phyloP scores from a whole-genome alignment of 2,113 vertebrate genomes.

The Aspidoscelis tigris region DNA sequence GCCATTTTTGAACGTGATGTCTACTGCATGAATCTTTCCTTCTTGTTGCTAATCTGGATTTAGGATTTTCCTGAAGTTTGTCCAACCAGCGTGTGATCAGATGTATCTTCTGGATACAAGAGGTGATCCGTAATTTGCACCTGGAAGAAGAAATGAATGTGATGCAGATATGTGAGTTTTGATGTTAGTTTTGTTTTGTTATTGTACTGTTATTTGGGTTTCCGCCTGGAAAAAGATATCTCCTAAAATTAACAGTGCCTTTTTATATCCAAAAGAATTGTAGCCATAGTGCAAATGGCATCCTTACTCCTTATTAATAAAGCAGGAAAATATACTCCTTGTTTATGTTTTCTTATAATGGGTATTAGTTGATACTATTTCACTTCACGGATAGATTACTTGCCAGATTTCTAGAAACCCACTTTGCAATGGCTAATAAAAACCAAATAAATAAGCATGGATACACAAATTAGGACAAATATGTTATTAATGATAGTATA shows the following conservation, averaged over 20 bases:
- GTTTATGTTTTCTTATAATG: constrained; percentile 52
- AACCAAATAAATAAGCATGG: constrained; percentile 55
- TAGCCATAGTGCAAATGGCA: constrained; percentile 12
- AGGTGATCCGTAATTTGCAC: too few species aligned
- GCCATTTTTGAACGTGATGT: too few species aligned
- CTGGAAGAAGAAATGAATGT: too few species aligned
- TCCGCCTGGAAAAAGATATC: neutral
- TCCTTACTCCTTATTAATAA: constrained; percentile 56
- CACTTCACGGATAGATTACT: constrained; percentile 50
- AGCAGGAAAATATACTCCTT: constrained; percentile 44
- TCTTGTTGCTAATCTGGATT: too few species aligned
- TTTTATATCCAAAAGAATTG: neutral
- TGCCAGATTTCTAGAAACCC: constrained; percentile 52
- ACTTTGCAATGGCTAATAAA: constrained; percentile 61
- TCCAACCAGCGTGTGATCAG: too few species aligned
- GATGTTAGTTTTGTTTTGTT: too few species aligned
- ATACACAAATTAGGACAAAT: constrained; percentile 65
- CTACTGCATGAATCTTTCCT: too few species aligned
- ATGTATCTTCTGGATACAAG: too few species aligned
- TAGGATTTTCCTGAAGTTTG: too few species aligned
- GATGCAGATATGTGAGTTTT: too few species aligned
- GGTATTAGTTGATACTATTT: constrained; percentile 50
- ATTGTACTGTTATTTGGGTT: too few species aligned
- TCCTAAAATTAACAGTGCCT: constrained; percentile 34
- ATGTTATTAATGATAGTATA: constrained; percentile 60